Base-by-base conservation (phyloP, 2,113 vertebrate species). In the Hydropotes inermis region DNA sequence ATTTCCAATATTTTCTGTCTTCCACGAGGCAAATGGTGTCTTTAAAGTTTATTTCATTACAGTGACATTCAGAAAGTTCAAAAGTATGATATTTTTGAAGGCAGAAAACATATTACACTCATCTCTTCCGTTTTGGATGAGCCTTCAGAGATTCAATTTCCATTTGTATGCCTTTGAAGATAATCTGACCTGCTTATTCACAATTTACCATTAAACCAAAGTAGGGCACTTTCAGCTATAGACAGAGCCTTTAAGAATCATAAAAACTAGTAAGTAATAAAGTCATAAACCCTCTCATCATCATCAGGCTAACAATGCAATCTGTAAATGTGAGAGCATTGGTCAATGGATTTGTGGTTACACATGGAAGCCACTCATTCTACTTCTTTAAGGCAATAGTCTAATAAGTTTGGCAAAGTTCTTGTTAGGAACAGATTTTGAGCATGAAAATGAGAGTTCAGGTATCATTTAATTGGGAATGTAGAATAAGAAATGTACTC, bases 161-260 rank as follows among this genome's bases (percentile, higher is more conserved):
- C 55, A 61, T 82, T 52, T 82, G 28, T 83, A 88, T 86, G 67
- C 43, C 79, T 97, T 87, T 98, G 94, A 96, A 97, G 97, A 90
- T 60, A 83, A 94, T 89, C 82, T 95, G 92, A 95, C 92, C 95
- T 91, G 52, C 47, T 97, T 95, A 95, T 64, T 96, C 94, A 98
- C 84, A 95, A 70, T 45, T 97, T 47, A 84, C 30, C 55, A 85
- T 89, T 92, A 87, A 98, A 94, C 25, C 33, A 70, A 97, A 88
- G 78, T 91, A 97, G 64, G 87, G 84, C 5, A 0, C 33, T 47
- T 81, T 91, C 3, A 27, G 89, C 47, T 96, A 27, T 60, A 96
- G 57, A 58, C 45, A 70, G 83, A 93, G 27, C 47, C 74, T 95
- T 96, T 61, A 96, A 74, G 61, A 96, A 90, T 94, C 52, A 85